Base-by-base conservation (phyloP, 2,888 invertebrate genomes). In the Agapostemon virescens region DNA sequence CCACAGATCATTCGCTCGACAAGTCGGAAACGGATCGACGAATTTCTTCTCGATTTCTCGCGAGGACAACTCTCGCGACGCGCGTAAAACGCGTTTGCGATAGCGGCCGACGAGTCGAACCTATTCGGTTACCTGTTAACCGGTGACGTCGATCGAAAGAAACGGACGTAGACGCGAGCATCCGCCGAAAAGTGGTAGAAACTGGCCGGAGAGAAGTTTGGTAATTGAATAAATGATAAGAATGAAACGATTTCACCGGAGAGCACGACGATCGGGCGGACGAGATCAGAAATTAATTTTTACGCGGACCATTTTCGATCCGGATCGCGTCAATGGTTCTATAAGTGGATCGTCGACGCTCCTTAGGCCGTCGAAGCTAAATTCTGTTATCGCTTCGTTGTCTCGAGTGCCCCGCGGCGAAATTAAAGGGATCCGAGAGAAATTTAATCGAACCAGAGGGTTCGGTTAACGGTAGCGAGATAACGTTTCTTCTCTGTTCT, bases 1-100 rank as follows among this genome's bases (percentile, higher is more conserved):
- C 74, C 75, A 70, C 63, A 49, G 49, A 66, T 83, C 68, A 61
- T 73, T 79, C 69, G 67, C 67, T 63, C n/a, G 63, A 36, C 63
- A 63, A 33, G 73, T 63, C 55, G 30, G 38, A 67, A 63, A 61
- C 52, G 20, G 52, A 64, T 36, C 58, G 30, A 9, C 30, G 58
- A 33, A 30, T 58, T 58, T 20, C 30, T 20, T 30, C 58, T 30
- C 17, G 61, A 61, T 61, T 61, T 33, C 61, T 33, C 33, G 42
- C 17, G 42, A 42, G 2, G 20, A 20, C 45, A n/a, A n/a, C n/a
- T n/a, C n/a, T n/a, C n/a, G n/a, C n/a, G n/a, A n/a, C n/a, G n/a
- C n/a, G n/a, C n/a, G n/a, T n/a, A n/a, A n/a, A n/a, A n/a, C n/a
- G n/a, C n/a, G n/a, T n/a, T n/a, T n/a, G n/a, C n/a, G n/a, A n/a